These are phyloP conservation scores for Spheniscus humboldti DNA, from an alignment of 2,797 vertebrate genomes.

Conservation along the genomic window DNA sequence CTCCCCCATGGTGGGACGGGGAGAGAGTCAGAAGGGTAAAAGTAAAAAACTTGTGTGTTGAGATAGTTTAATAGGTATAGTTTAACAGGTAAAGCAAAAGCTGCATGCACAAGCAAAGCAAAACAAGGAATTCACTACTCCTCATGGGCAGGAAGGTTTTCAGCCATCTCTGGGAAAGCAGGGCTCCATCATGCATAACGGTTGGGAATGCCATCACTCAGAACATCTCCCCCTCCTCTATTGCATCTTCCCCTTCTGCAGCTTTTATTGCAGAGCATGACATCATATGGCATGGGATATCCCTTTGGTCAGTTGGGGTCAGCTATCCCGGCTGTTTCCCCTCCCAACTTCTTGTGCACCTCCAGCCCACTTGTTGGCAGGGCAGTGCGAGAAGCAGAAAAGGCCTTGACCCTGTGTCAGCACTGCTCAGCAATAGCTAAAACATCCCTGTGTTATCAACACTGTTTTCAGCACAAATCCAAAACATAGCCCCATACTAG, in stretches of 20 bases:
- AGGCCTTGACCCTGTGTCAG: not conserved
- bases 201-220: rapidly evolving
- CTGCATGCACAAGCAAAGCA: rapidly evolving
- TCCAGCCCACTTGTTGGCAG: rapidly evolving
- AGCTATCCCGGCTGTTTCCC: not conserved
- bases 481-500: not conserved
- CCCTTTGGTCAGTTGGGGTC: too few relatives aligned
- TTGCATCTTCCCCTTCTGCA: too few relatives aligned
- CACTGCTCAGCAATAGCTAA: not conserved
- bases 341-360: not conserved
- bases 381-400: not conserved
- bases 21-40: not conserved
- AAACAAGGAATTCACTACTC: not conserved
- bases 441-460: not conserved
- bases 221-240: rapidly evolving
- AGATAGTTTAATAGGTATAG: not conserved
- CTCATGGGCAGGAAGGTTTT: not conserved
- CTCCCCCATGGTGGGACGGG: too few relatives aligned
- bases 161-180: not conserved
- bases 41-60: not conserved
- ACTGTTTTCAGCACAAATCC: not conserved
- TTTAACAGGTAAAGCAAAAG: not conserved
- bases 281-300: too few relatives aligned
- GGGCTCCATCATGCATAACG: rapidly evolving
- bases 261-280: too few relatives aligned